A percentile compares a stretch with the other conserved stretches of the same genome.
phyloP scores from a whole-genome alignment of 2,113 vertebrate species.

The Corapipo altera region DNA sequence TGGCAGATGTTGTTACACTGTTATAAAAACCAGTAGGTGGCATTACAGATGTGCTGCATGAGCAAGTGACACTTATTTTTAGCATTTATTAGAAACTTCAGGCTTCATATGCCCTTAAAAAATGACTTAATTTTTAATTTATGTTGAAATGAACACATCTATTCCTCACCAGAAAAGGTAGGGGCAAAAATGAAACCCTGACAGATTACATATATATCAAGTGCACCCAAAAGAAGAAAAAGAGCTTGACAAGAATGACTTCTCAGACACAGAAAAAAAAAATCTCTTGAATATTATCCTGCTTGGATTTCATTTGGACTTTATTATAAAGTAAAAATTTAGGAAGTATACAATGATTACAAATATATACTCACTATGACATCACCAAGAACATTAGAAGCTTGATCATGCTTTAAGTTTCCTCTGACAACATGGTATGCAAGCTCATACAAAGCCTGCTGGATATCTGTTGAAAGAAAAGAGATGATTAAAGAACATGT shows the following conservation, averaged over 20 bases:
- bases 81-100: not conserved
- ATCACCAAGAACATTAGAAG: constrained; percentile 85
- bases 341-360: not conserved
- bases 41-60: not conserved
- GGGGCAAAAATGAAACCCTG: not conserved
- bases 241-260: not conserved
- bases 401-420: constrained; percentile 92
- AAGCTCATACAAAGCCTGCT: constrained; percentile 92
- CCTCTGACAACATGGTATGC: constrained; percentile 92
- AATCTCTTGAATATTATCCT: not conserved
- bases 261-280: not conserved
- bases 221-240: not conserved
- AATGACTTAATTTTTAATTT: not conserved
- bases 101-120: not conserved
- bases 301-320: not conserved
- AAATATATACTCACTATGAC: constrained; percentile 83
- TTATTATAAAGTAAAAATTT: not conserved
- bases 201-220: not conserved
- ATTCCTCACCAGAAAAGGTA: not conserved
- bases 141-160: not conserved
- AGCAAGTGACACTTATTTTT: not conserved
- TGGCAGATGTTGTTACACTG: not conserved
- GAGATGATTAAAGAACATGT: not conserved
- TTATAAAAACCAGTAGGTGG: constrained; percentile 21
- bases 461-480: constrained; percentile 82